Evolutionary conservation across 1,140 invertebrate species (phyloP).

Genomic region (Orius insidiosus): DNA sequence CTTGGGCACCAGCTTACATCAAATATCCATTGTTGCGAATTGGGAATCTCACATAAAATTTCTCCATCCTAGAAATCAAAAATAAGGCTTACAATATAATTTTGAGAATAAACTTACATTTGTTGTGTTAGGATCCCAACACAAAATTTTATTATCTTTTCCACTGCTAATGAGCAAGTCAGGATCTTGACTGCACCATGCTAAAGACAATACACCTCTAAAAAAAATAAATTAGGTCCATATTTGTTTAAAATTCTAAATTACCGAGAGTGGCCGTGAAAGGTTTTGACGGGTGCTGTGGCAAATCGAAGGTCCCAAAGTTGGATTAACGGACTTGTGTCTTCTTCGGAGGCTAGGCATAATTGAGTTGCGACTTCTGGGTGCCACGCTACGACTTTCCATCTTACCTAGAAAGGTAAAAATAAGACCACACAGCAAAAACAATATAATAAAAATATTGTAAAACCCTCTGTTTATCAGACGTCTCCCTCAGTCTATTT

Average conservation of each 20-base stretch:
- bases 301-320: slow-evolving; percentile 87
- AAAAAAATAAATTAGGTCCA: slow-evolving; percentile 17
- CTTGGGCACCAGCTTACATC: slow-evolving; percentile 84
- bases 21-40: slow-evolving; percentile 80
- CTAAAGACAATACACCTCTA: slow-evolving; percentile 69
- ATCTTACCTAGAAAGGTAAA: slow-evolving; percentile 56
- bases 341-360: slow-evolving; percentile 85
- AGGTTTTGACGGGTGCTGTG: slow-evolving; percentile 63
- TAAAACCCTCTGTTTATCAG: too few relatives aligned
- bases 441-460: too few relatives aligned
- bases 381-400: slow-evolving; percentile 82
- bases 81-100: too few relatives aligned
- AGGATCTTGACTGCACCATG: slow-evolving; percentile 76
- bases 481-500: too few relatives aligned
- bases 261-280: slow-evolving; percentile 48
- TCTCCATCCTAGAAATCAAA: slow-evolving; percentile 40
- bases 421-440: too few relatives aligned
- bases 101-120: not conserved
- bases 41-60: slow-evolving; percentile 67
- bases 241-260: not conserved
- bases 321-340: slow-evolving; percentile 77
- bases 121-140: slow-evolving; percentile 79
- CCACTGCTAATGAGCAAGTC: slow-evolving; percentile 82
- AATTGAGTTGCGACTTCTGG: slow-evolving; percentile 86
- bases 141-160: slow-evolving; percentile 78